Percentiles rank a stretch among this genome's conserved stretches.
Evolutionary conservation across 1,140 invertebrate species (phyloP).

Genomic region (Scaptomyza montana): DNA sequence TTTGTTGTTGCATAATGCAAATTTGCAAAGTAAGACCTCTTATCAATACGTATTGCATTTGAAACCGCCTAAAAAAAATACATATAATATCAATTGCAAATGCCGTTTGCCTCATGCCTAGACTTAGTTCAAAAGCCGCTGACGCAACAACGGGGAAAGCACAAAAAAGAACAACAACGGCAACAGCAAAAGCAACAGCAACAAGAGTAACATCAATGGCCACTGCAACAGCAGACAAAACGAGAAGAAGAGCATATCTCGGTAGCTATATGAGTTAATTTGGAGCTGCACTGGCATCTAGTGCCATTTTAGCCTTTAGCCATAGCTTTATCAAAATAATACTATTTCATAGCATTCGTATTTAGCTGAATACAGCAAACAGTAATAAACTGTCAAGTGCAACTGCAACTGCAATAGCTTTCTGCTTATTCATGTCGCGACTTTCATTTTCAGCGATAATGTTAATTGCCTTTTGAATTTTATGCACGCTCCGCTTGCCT

Average conservation of each 20-base stretch:
- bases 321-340: conserved; percentile 1
- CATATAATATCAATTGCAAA: conserved; percentile 15
- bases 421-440: conserved; percentile 38
- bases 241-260: conserved; percentile 39
- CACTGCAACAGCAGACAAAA: conserved; percentile 15
- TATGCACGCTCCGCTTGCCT: conserved; percentile 60
- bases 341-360: conserved; percentile 43
- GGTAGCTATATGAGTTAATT: conserved; percentile 60
- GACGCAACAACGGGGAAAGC: conserved; percentile 54
- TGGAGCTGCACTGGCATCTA: conserved; percentile 41
- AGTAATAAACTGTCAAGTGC: conserved; percentile 23
- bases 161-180: conserved; percentile 33
- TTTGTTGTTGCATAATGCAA: conserved; percentile 39
- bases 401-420: conserved; percentile 24
- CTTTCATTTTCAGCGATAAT: conserved; percentile 56
- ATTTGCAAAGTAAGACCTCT: conserved; percentile 35
- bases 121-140: conserved; percentile 68
- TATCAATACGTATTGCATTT: conserved; percentile 71
- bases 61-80: conserved; percentile 25
- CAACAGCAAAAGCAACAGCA: conserved; percentile 36
- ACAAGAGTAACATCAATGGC: conserved; percentile 26
- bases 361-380: conserved; percentile 50
- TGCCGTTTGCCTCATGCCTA: conserved; percentile 39
- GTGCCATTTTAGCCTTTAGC: conserved; percentile 32
- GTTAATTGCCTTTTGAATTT: conserved; percentile 60